phyloP scores from a whole-genome alignment of 1,140 invertebrate species.

The Drosophila asahinai region DNA sequence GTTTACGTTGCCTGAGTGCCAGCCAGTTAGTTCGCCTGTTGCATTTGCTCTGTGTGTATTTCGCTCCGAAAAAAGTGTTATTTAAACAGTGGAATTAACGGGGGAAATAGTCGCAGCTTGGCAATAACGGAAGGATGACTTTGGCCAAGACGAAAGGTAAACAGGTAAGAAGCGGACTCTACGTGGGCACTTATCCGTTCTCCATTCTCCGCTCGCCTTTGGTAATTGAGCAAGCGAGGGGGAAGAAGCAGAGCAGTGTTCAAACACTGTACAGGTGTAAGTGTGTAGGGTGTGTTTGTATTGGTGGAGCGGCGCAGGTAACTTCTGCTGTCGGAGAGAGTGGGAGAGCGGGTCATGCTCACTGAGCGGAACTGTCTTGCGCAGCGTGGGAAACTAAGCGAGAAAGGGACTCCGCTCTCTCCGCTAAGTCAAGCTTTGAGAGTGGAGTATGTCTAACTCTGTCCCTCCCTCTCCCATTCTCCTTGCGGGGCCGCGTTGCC shows the following conservation, averaged over 20 bases:
- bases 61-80: slow-evolving; percentile 10
- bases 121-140: slow-evolving; percentile 21
- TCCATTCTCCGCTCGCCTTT: slow-evolving; percentile 43
- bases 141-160: slow-evolving; percentile 50
- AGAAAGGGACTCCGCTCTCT: neutral
- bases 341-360: slow-evolving; percentile 60
- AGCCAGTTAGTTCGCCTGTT: slow-evolving; percentile 70
- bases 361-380: slow-evolving; percentile 74
- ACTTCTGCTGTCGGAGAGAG: slow-evolving; percentile 42
- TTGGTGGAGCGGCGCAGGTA: slow-evolving; percentile 71
- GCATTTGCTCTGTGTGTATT: slow-evolving; percentile 27
- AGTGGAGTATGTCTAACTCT: slow-evolving; percentile 21
- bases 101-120: slow-evolving; percentile 1
- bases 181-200: slow-evolving; percentile 65
- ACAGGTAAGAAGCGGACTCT: slow-evolving; percentile 57
- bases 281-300: slow-evolving; percentile 40
- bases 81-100: slow-evolving; percentile 1
- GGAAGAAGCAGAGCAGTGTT: slow-evolving; percentile 39
- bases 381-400: slow-evolving; percentile 66
- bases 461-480: neutral
- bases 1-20: slow-evolving; percentile 48
- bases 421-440: slow-evolving; percentile 24
- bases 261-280: slow-evolving; percentile 63
- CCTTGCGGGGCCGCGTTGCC: slow-evolving; percentile 34
- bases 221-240: slow-evolving; percentile 67